Percentiles rank a stretch among this genome's conserved stretches.
phyloP scores from a whole-genome alignment of 2,797 vertebrate genomes.

The Diplodus puntazzo region DNA sequence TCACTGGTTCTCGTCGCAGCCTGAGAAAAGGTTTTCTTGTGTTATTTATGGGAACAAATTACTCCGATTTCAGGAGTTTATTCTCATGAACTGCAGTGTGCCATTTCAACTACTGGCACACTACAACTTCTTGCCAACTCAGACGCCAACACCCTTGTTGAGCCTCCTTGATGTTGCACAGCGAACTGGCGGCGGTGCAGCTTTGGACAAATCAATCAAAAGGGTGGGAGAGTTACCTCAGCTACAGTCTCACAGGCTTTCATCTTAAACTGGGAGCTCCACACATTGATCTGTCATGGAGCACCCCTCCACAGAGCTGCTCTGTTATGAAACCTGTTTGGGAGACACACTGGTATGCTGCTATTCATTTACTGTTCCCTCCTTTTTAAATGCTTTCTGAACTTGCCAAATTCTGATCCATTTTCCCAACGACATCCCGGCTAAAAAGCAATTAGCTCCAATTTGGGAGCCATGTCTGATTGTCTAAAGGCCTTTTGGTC shows the following conservation, averaged over 20 bases:
- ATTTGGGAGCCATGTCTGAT: constrained; percentile 67
- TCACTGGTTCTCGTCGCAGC: constrained; percentile 1
- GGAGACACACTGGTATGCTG: constrained; percentile 42
- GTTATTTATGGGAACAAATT: neutral
- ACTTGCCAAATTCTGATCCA: constrained; percentile 47
- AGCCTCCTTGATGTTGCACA: constrained; percentile 32
- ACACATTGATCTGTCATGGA: constrained; percentile 49
- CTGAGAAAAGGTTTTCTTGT: neutral
- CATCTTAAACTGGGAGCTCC: constrained; percentile 30
- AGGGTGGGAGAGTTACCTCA: constrained; percentile 49
- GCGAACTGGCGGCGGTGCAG: constrained; percentile 35
- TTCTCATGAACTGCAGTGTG: neutral
- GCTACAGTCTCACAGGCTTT: constrained; percentile 47
- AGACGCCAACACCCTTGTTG: constrained; percentile 21
- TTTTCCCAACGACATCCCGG: constrained; percentile 55
- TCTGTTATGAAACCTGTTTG: constrained; percentile 60
- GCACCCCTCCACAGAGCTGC: constrained; percentile 26
- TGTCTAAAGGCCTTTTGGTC: constrained; percentile 55
- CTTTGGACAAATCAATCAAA: constrained; percentile 47
- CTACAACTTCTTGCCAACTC: neutral
- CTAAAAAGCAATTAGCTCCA: constrained; percentile 73
- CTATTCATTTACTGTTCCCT: constrained; percentile 36
- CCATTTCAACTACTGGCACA: neutral
- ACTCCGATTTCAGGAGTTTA: neutral
- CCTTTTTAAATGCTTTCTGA: constrained; percentile 36